phyloP scores from a whole-genome alignment of 2,888 invertebrate genomes.

The Mythimna ferrago region DNA sequence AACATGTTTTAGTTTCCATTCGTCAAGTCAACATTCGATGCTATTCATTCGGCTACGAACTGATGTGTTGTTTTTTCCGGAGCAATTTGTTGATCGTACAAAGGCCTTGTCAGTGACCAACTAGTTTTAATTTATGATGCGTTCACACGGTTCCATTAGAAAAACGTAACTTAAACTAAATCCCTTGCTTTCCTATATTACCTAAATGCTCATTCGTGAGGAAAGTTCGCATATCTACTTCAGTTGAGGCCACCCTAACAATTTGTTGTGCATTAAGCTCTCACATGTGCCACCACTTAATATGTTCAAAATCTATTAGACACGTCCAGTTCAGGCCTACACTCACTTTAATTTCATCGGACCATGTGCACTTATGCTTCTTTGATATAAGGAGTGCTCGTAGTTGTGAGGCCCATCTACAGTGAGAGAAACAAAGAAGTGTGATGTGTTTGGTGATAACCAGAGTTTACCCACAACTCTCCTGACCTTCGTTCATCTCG shows the following conservation, averaged over 20 bases:
- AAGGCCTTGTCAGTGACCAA: constrained; percentile 16
- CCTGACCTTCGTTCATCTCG: constrained; percentile 35
- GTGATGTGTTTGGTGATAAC: background rate
- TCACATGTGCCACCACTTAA: constrained; percentile 18
- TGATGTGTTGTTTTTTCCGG: constrained; percentile 43
- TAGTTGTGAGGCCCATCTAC: constrained; percentile 1
- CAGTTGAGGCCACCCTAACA: background rate
- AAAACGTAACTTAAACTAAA: background rate
- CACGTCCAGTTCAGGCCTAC: background rate
- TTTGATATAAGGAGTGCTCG: background rate
- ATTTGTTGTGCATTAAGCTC: constrained; percentile 8
- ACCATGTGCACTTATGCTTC: constrained; percentile 6
- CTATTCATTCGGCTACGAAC: constrained; percentile 31
- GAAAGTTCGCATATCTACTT: background rate
- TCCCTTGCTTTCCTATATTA: background rate
- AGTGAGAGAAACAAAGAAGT: background rate
- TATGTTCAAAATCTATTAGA: background rate
- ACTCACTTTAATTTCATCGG: constrained; percentile 15
- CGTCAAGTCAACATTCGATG: constrained; percentile 39
- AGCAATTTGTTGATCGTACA: constrained; percentile 20
- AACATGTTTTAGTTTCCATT: constrained; percentile 43
- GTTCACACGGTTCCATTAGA: background rate
- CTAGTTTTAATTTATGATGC: constrained; percentile 12
- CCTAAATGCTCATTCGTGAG: background rate
- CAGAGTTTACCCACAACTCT: constrained; percentile 9